Conservation (phyloP, 1,140 invertebrate species). For the Ladona fulva region DNA sequence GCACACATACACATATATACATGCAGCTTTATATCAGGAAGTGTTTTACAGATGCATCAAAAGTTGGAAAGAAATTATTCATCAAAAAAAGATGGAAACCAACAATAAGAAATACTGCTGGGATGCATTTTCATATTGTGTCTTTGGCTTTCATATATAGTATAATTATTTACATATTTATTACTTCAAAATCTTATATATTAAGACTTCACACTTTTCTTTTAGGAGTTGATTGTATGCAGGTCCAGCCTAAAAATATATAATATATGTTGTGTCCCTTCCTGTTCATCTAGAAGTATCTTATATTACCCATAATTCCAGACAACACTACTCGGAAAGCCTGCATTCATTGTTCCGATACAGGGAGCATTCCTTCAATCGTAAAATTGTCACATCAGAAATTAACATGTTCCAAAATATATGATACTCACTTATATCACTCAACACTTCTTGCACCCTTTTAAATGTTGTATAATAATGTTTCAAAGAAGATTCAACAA, state of each 20-base stretch:
- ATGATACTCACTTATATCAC: not conserved
- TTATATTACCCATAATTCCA: not conserved
- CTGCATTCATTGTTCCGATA: not conserved
- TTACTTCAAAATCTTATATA: not conserved
- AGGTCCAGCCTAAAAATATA: conserved; percentile 3
- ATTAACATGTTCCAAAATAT: conserved; percentile 8
- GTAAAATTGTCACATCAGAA: not conserved
- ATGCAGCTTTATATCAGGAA: not conserved
- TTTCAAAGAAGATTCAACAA: not conserved
- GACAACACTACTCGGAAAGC: not conserved
- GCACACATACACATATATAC: no score
- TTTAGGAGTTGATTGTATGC: not conserved
- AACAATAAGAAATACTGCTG: not conserved
- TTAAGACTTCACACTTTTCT: not conserved
- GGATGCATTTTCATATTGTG: not conserved
- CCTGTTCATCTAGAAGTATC: not conserved
- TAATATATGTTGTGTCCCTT: not conserved
- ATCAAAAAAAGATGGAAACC: not conserved
- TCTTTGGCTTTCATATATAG: not conserved
- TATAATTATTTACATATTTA: not conserved
- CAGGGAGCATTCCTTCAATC: not conserved
- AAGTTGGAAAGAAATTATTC: not conserved
- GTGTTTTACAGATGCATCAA: not conserved
- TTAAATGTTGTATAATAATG: not conserved
- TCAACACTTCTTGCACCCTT: not conserved